Percentiles rank a stretch among this genome's conserved stretches.
Conservation (phyloP, 1,140 invertebrate genomes). For the Conus ventricosus region DNA sequence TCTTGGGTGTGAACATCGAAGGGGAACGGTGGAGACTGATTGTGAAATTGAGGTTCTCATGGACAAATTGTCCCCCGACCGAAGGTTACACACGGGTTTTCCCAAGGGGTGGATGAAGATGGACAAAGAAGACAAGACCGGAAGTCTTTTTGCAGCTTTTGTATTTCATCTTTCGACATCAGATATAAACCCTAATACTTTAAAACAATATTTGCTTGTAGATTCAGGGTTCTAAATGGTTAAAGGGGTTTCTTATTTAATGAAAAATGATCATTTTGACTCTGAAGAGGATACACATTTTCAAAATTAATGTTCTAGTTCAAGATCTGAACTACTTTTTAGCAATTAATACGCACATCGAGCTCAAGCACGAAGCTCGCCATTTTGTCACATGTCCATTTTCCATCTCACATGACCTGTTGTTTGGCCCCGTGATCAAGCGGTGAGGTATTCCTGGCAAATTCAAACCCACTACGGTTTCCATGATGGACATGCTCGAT, state of each 20-base stretch:
- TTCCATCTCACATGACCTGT: conserved; percentile 76
- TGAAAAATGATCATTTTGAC: not conserved
- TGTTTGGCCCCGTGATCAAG: conserved; percentile 77
- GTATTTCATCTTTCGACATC: not conserved
- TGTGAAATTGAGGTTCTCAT: not conserved
- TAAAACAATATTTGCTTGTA: not conserved
- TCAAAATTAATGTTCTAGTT: not conserved
- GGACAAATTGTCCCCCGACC: too few relatives aligned
- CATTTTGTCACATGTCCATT: conserved; percentile 74
- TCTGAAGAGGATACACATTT: not conserved
- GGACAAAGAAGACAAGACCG: not conserved
- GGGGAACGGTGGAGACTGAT: not conserved
- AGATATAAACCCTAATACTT: not conserved
- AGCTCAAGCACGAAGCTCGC: conserved; percentile 43
- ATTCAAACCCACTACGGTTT: conserved; percentile 71
- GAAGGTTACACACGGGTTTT: too few relatives aligned
- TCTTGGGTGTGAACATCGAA: too few relatives aligned
- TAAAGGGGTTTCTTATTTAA: not conserved
- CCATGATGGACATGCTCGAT: conserved; percentile 75
- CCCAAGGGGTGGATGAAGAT: not conserved
- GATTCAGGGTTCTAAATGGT: not conserved
- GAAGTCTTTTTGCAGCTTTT: not conserved
- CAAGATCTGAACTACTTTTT: not conserved
- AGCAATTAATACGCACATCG: not conserved
- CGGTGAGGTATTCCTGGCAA: conserved; percentile 74